These are phyloP conservation scores for Otolemur crassicaudatus DNA, from an alignment of 2,797 vertebrate genomes.

Conservation along the genomic window DNA sequence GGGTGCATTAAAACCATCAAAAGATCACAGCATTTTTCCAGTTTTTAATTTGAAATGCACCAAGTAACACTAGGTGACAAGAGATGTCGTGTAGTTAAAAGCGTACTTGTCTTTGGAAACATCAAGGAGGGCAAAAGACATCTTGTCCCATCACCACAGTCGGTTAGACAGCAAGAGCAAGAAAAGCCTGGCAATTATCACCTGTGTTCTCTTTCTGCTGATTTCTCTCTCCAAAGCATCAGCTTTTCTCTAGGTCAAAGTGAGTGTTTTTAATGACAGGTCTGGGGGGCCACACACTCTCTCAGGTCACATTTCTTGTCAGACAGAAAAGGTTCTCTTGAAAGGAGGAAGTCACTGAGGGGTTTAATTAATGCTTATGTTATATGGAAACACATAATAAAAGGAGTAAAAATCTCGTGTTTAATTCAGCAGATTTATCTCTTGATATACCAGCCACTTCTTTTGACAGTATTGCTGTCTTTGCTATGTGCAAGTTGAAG, in stretches of 20 bases:
- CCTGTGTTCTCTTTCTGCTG: background rate
- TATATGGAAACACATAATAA: conserved; percentile 73
- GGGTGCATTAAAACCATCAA: background rate
- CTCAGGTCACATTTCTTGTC: conserved; percentile 70
- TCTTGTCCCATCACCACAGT: background rate
- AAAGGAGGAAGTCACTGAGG: conserved; percentile 67
- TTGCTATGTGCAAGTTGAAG: conserved; percentile 78
- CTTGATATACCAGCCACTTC: conserved; percentile 70
- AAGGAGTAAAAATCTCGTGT: conserved; percentile 79
- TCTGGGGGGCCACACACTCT: conserved; percentile 45
- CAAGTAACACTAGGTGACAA: conserved; percentile 48
- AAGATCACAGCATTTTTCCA: background rate
- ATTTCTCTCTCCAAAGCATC: background rate
- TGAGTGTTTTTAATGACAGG: conserved; percentile 66
- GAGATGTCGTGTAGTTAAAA: background rate
- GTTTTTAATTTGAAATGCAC: conserved; percentile 61
- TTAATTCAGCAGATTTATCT: conserved; percentile 82
- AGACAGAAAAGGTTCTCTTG: conserved; percentile 75
- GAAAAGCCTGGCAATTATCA: background rate
- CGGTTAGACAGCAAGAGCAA: background rate
- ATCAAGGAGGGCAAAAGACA: background rate
- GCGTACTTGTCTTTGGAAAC: conserved; percentile 59
- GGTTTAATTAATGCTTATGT: conserved; percentile 83
- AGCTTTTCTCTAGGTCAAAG: background rate
- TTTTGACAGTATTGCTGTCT: conserved; percentile 82